Percentiles rank a stretch among this genome's conserved stretches.
Conservation (phyloP, 1,140 invertebrate genomes). For the Drosophila micromelanica region DNA sequence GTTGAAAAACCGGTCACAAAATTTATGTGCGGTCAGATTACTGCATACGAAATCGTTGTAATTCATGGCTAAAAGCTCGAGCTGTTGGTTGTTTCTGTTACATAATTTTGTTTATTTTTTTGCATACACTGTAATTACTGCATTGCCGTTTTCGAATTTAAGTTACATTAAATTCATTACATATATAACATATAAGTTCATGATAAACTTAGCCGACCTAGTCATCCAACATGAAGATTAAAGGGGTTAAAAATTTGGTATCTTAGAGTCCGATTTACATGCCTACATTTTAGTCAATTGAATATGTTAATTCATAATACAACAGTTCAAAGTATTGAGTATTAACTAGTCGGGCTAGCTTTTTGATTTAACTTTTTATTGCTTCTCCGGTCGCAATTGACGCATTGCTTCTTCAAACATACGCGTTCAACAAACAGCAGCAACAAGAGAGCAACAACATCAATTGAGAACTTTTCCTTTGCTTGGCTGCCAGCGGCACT, state of each 20-base stretch:
- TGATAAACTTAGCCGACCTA: too few species aligned
- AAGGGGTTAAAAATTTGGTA: too few species aligned
- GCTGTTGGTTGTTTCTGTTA: background rate
- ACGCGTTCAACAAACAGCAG: constrained; percentile 6
- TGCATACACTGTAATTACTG: background rate
- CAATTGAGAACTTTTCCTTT: constrained; percentile 45
- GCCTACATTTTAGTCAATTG: too few species aligned
- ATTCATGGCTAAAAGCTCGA: constrained; percentile 49
- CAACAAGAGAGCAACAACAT: constrained; percentile 7
- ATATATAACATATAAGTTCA: too few species aligned
- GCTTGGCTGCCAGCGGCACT: constrained; percentile 48
- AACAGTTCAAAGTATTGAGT: background rate
- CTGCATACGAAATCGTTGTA: constrained; percentile 63
- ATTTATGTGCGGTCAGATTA: constrained; percentile 80
- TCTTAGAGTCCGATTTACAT: too few species aligned
- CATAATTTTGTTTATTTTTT: background rate
- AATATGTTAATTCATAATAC: too few species aligned
- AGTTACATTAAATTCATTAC: too few species aligned
- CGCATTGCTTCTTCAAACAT: constrained; percentile 12
- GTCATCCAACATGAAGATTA: too few species aligned
- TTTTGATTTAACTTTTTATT: background rate
- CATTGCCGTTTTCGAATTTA: too few species aligned
- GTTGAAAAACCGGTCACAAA: constrained; percentile 36
- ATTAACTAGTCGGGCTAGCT: background rate
- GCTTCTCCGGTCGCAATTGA: constrained; percentile 7